Base-by-base conservation (phyloP, 2,888 invertebrate species). In the Sicus ferrugineus region DNA sequence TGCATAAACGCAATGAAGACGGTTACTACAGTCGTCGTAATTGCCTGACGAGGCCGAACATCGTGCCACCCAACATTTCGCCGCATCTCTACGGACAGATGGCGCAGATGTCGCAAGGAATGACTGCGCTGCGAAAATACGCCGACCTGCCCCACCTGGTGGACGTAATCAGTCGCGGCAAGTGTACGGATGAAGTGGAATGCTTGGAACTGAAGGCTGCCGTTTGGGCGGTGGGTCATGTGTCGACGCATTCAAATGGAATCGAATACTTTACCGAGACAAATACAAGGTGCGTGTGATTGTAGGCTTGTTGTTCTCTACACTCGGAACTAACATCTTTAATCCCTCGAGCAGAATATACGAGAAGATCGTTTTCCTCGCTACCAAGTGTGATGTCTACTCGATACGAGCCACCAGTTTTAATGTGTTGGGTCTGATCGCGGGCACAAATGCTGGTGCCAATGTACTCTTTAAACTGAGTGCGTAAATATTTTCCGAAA, bases 381-480 rank as follows among this genome's bases (percentile, higher is more conserved):
- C 94, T 0, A 92, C 93, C 81, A 89, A 90, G 75, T 91, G 93
- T 83, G 90, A 91, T 3, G 93, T 97, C 50, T 95, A 96, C 81
- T 93, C 96, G 0, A 89, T 98, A 63, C 89, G 96, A 72, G 96
- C 95, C 2, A 95, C 96, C 0, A 94, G 96, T 1, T 93, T 95
- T 85, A 95, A 94, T 82, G 91, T 92, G 6, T 72, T 84, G 70
- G 93, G 95, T 30, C 87, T 97, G 38, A 89, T 97, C 59, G 93
- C 93, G 0, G 92, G 93, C 70, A 96, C 95, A 0, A 90, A 90
- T 74, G 89, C 90, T 69, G 97, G 97, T 4, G 94, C 94, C 1
- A 93, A 94, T 81, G 85, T 90, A 65, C 87, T 97, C 3, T 87
- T 89, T 58, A 90, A 92, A 82, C 86, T 90, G 76, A 92, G 92